Evolutionary conservation across 2,888 invertebrate species (phyloP), one percentile per base, ranked within the genome.

Genomic region (Patella pellucida): DNA sequence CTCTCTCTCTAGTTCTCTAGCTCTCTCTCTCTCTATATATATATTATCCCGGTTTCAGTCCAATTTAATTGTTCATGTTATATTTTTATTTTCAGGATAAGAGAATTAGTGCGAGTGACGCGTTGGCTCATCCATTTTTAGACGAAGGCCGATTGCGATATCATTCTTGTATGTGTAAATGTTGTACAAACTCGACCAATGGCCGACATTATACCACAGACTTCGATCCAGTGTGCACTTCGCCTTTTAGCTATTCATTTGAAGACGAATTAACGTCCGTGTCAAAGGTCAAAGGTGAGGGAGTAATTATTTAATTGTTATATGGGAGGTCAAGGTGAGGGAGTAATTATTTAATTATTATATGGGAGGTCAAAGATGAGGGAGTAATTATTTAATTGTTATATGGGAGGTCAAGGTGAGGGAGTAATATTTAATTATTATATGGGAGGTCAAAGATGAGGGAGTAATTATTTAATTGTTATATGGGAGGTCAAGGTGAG

Each of bases 101-200:
- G 92, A 94, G 99, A 88, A 97, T 98, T 91, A 95, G 95, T 2
- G 97, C 98, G 74, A 95, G 95, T 77, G 97, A 98, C 91, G 99
- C 99, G 52, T 93, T 99, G 84, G 95, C 96, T 75, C 99, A 99
- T 93, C 97, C 98, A 11, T 99, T 99, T 92, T 93, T 99, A 83
- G 98, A 98, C 90, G 99, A 99, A 91, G 99, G 99, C 51, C 94
- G 99, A 83, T 94, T 99, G 89, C 94, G 99, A 89, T 99, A 98
- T 93, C 99, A 99, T 93, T 99, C 98, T 81, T 99, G 99, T 92
- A 99, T 99, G 99, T 99, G 99, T 93, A 96, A 96, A 91, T 99
- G 99, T 90, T 99, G 99, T 92, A 88, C 88, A 69, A 96, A 95
- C 92, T 95, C 95, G 76, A 91, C 91, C 16, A 91, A 91, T 7